Base-by-base conservation (phyloP, 2,888 invertebrate genomes). In the Campoplex capitator region DNA sequence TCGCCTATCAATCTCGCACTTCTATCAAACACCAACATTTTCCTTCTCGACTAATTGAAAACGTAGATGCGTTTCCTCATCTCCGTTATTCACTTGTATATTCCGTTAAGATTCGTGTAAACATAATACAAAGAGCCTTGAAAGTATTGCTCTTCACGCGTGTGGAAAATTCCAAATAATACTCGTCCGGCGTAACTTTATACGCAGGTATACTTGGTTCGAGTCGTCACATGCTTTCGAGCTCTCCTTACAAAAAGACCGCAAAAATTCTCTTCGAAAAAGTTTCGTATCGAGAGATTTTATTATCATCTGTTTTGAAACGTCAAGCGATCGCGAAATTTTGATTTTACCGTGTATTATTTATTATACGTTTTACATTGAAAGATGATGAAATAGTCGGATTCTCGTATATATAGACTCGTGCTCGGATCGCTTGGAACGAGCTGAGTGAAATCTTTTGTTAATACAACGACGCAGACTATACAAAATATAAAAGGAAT, bases 51-150 rank as follows among this genome's bases (percentile, higher is more conserved):
- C 16, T 35, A 48, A 65, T 75, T 23, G 58, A 16, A 79, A 62
- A 38, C 81, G 65, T 51, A 48, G 42, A 62, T 56, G 23, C 23
- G 67, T 45, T 75, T 35, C 58, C 35, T 11, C n/a, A 38, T 74
- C 56, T 68, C 35, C 23, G 23, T 73, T 56, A 38, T 56, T 78
- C 28, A 56, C 48, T 28, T 32, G n/a, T 13, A 56, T 75, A 45
- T 75, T 56, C 76, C 65, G 76, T 65, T 77, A 65, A 77, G 76
- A 65, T 32, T 28, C 23, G 35, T 51, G 65, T 35, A 48, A 76
- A 65, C 32, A 65, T 45, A 48, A 54, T 35, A 18, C 76, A 51
- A 23, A 48, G 65, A 77, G 76, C 65, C 76, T 77, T 77, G 76
- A 65, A 48, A 18, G 48, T 77, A 65, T 54, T 54, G 48, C 35